Base-by-base conservation (phyloP, 2,888 invertebrate genomes). In the Ectemnius continuus region DNA sequence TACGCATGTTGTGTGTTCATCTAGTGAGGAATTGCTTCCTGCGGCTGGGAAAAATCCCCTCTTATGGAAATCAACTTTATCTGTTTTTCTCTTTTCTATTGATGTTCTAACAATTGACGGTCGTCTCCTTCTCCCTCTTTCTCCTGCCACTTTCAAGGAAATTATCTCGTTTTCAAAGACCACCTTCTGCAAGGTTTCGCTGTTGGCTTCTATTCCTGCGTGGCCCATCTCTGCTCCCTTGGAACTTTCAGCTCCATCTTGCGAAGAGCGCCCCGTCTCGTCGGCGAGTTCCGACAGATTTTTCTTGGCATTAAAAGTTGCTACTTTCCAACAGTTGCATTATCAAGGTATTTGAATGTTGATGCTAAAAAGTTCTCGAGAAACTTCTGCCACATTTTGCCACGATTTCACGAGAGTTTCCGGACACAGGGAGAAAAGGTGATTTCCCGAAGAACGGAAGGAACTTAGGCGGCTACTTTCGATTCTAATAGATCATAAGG, bases 291-390 rank as follows among this genome's bases (percentile, higher is more conserved):
- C 23, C 58, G 23, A 47, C 61, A 47, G 68, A 28, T 78, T 65
- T 52, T 47, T 26, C 14, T 16, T 26, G 69, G 16, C 58, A 57
- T 52, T 61, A 58, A 57, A 71, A 77, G 62, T 74, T 75, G 66
- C 57, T 28, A 65, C 61, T 69, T 59, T 46, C 36, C 48, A 68
- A 59, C 66, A 52, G 58, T 69, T 75, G 60, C 65, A 77, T 79
- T 79, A 74, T 70, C 70, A 77, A 76, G 67, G 58, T 77, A 72
- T 52, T 68, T 52, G 67, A 72, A 80, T 70, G 58, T 66, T 61
- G 48, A 59, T 36, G 64, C 16, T 52, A 46, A 13, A 52, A 62
- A 61, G 65, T 23, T 67, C 57, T 46, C 56, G 46, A 56, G 63
- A 57, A 78, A 80, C 62, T 80, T 80, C 6, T 23, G 69, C 18